A percentile compares a stretch with the other conserved stretches of the same genome.
Evolutionary conservation across 2,113 vertebrate genomes (phyloP).

Genomic region (Corythaixoides concolor): DNA sequence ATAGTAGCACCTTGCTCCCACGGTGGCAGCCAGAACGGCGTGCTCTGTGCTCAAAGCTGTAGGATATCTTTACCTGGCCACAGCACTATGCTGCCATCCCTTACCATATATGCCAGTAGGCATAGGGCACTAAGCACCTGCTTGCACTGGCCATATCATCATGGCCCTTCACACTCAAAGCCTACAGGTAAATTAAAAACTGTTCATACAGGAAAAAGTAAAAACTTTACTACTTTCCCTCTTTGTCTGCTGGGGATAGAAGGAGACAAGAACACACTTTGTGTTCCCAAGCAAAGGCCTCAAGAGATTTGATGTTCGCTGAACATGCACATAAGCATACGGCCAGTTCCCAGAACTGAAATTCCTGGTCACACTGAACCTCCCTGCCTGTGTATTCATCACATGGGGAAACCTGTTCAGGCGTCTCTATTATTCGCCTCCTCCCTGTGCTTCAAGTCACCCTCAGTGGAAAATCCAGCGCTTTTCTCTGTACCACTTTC

Average conservation of each 20-base stretch:
- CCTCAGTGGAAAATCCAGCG: background rate
- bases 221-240: background rate
- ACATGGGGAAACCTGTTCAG: background rate
- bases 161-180: background rate
- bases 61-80: background rate
- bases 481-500: background rate
- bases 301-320: background rate
- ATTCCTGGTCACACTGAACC: background rate
- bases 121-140: background rate
- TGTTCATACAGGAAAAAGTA: background rate
- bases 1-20: background rate
- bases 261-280: background rate
- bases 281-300: background rate
- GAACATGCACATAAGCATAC: background rate
- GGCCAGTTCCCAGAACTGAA: background rate
- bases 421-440: background rate
- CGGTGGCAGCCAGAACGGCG: accelerated
- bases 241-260: background rate
- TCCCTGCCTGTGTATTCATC: background rate
- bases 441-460: background rate
- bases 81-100: background rate
- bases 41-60: background rate
- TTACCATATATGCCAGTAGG: background rate
- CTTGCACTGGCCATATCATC: accelerated
- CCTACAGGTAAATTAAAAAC: background rate